Evolutionary conservation across 2,113 vertebrate genomes (phyloP).

Genomic region (Ictalurus punctatus): DNA sequence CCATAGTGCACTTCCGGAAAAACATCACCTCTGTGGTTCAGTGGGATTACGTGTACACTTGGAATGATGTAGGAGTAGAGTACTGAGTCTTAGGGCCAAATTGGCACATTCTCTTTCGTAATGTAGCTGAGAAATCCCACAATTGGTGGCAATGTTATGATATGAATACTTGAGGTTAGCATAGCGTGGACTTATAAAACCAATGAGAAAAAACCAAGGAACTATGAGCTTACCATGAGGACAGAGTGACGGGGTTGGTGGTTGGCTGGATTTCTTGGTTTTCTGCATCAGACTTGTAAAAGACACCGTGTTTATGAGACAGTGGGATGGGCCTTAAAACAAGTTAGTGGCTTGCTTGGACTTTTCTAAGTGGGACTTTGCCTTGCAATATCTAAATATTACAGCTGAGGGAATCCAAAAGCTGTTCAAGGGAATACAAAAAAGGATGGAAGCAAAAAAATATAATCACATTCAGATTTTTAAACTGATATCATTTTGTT

Average conservation of each 20-base stretch:
- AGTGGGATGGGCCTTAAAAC: not conserved
- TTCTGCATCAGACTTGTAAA: not conserved
- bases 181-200: constrained; percentile 14
- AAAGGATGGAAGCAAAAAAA: not conserved
- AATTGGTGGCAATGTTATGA: constrained; percentile 31
- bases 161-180: constrained; percentile 16
- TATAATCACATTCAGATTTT: not conserved
- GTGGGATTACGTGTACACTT: constrained; percentile 3
- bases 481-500: not conserved
- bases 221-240: constrained; percentile 28
- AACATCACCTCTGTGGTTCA: constrained; percentile 17
- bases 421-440: not conserved
- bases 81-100: not conserved
- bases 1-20: not conserved
- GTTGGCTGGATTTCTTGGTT: not conserved
- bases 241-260: not conserved
- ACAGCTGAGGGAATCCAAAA: not conserved
- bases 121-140: constrained; percentile 9
- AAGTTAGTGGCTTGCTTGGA: constrained; percentile 33
- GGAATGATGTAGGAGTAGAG: not conserved
- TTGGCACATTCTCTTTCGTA: not conserved
- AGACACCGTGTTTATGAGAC: not conserved
- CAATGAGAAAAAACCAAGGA: constrained; percentile 29
- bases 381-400: not conserved
- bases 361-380: not conserved